phyloP scores from a whole-genome alignment of 2,113 vertebrate genomes.

The Muntiacus muntjak region DNA sequence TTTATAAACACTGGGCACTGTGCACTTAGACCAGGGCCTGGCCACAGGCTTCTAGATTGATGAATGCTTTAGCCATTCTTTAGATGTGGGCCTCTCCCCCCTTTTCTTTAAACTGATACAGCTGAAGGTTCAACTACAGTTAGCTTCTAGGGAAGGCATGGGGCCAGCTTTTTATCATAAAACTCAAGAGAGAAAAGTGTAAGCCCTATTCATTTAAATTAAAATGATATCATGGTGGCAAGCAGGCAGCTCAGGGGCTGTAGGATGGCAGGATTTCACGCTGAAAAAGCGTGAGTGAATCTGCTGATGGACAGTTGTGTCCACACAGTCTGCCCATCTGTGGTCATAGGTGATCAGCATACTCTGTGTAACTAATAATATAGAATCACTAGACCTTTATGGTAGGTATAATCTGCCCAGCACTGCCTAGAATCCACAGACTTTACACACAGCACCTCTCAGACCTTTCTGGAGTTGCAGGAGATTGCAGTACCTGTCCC shows the following conservation, averaged over 20 bases:
- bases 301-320: not conserved
- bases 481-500: not conserved
- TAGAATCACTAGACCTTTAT: not conserved
- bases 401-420: fast-evolving
- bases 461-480: not conserved
- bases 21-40: slow-evolving; percentile 36
- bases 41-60: slow-evolving; percentile 43
- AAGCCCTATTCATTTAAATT: not conserved
- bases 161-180: not conserved
- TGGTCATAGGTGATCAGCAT: fast-evolving
- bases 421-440: not conserved
- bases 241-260: not conserved
- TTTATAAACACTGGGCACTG: not conserved
- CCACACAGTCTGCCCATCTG: fast-evolving
- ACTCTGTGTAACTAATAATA: fast-evolving
- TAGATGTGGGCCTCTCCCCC: slow-evolving; percentile 23
- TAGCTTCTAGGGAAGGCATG: not conserved
- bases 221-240: not conserved
- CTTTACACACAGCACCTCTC: not conserved
- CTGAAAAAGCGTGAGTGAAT: not conserved
- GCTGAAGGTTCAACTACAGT: not conserved
- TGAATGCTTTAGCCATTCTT: slow-evolving; percentile 47
- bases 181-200: not conserved
- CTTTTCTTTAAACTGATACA: not conserved
- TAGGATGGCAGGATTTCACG: not conserved